Evolutionary conservation across 2,888 invertebrate genomes (phyloP), one percentile per base, ranked within the genome.

Genomic region (Drosophila suboccidentalis): DNA sequence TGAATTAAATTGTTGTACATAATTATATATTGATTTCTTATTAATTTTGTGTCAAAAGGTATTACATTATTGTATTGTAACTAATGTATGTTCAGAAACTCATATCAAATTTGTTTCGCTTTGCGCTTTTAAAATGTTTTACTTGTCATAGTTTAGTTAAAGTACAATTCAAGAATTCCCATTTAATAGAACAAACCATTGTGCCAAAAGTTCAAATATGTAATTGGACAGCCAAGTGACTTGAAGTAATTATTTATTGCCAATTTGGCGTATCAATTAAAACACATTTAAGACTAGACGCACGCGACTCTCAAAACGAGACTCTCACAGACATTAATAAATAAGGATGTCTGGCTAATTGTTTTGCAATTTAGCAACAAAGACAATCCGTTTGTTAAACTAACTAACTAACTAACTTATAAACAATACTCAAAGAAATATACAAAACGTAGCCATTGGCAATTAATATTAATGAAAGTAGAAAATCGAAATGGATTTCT

Each of bases 11-110:
- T 9, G 6, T 22, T 47, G 19, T 44, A 36, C n/a, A 36, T 54
- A 19, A n/a, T 66, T 17, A 19, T 13, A 13, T 36, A 66, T 71
- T 54, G 71, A 67, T 67, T 72, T 59, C 9, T n/a, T 19, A 26
- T 36, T 15, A 46, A 38, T 15, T n/a, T 44, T 39, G 22, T 38
- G 10, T 15, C 3, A 17, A 34, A 34, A 36, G 34, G 13, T 26
- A 9, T 36, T 19, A 49, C 19, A 8, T 13, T 36, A 50, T n/a
- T n/a, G n/a, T n/a, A n/a, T 22, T 9, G 22, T 22, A 47, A 13
- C 15, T 1, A 15, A 47, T 29, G 15, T 29, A 17, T 26, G 15
- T 15, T 3, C 1, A 2, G 5, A 9, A 17, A 9, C 9, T 9
- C 15, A 17, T 39, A 13, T 22, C 5, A 44, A 8, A 44, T 13